A percentile compares a stretch with the other conserved stretches of the same genome.
phyloP scores from a whole-genome alignment of 2,888 invertebrate species.

The Drosophila flavopinicola region DNA sequence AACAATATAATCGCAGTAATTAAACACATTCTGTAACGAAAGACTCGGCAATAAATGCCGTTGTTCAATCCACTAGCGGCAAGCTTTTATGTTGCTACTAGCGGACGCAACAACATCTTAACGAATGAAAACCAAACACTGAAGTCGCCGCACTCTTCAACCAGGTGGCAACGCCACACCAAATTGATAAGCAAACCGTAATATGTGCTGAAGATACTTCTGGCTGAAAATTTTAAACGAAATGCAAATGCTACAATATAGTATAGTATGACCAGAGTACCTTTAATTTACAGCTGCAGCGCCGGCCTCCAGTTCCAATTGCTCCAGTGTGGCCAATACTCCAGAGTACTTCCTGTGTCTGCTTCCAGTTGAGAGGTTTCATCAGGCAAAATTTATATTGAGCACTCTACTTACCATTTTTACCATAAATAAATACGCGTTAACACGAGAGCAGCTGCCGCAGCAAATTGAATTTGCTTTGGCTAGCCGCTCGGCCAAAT shows the following conservation, averaged over 20 bases:
- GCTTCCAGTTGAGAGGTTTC: neutral
- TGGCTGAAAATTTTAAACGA: constrained; percentile 24
- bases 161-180: constrained; percentile 29
- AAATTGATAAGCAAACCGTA: neutral
- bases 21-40: neutral
- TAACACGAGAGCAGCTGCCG: constrained; percentile 51
- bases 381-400: neutral
- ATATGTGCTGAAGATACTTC: neutral
- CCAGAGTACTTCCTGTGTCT: neutral
- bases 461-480: constrained; percentile 21
- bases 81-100: constrained; percentile 67
- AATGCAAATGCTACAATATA: constrained; percentile 22
- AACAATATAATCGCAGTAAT: neutral
- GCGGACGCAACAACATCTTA: constrained; percentile 57
- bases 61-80: constrained; percentile 46
- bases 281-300: constrained; percentile 19
- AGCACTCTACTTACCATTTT: constrained; percentile 67
- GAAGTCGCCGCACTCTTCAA: neutral
- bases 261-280: constrained; percentile 36
- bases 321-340: neutral
- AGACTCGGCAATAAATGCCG: constrained; percentile 78
- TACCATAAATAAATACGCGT: constrained; percentile 1
- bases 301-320: neutral
- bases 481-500: constrained; percentile 44
- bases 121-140: neutral